phyloP scores from a whole-genome alignment of 2,888 invertebrate species.

The Mesodorylaimus sp. region DNA sequence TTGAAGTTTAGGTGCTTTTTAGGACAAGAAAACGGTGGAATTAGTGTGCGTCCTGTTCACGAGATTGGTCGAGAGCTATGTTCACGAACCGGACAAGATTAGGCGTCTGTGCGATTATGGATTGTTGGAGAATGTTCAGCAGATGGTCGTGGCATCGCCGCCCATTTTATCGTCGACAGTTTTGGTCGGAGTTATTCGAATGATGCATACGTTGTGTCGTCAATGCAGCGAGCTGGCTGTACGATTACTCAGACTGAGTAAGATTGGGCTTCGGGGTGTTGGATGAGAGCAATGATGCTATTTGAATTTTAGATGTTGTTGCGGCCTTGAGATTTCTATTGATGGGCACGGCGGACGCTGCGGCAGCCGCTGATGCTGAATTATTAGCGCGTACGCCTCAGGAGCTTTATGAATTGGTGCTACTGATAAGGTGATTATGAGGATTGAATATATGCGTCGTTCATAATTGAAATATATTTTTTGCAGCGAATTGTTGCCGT shows the following conservation, averaged over 20 bases:
- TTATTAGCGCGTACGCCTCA: conserved; percentile 76
- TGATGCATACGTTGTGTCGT: conserved; percentile 86
- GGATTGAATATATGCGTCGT: conserved; percentile 1
- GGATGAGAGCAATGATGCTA: neutral
- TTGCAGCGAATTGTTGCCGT: conserved; percentile 68
- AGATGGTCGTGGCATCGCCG: conserved; percentile 76
- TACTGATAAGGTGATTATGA: conserved; percentile 53
- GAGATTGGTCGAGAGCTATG: conserved; percentile 84
- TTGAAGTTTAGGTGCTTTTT: neutral
- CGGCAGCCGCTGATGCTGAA: conserved; percentile 28
- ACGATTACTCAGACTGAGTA: conserved; percentile 63
- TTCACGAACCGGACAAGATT: conserved; percentile 66
- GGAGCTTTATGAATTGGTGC: conserved; percentile 89
- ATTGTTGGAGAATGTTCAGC: conserved; percentile 74
- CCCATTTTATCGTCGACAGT: conserved; percentile 83
- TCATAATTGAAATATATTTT: neutral
- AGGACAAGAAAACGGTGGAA: conserved; percentile 94
- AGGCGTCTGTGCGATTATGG: conserved; percentile 84
- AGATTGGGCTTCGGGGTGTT: conserved; percentile 16
- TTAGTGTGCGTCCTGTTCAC: conserved; percentile 90
- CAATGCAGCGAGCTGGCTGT: conserved; percentile 84
- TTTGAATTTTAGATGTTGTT: conserved; percentile 51
- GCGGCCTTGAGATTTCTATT: conserved; percentile 81
- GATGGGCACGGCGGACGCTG: conserved; percentile 50
- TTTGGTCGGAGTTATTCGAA: conserved; percentile 84